Evolutionary conservation across 2,888 invertebrate genomes (phyloP), one percentile per base, ranked within the genome.

Genomic region (Carabus problematicus): DNA sequence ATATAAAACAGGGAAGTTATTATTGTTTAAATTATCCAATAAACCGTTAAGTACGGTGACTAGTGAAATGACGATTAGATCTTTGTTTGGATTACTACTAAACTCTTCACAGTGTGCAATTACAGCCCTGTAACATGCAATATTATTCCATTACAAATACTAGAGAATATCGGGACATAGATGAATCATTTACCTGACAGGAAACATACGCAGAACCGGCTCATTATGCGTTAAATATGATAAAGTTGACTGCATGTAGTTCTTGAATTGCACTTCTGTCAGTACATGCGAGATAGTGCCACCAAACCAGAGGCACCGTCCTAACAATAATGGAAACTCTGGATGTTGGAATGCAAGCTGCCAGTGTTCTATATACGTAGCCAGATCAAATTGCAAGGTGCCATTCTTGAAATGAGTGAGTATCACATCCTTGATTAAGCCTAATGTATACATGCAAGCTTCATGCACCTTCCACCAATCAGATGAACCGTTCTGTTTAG

Each of bases 381-480:
- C 71, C 43, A 82, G 74, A 75, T 82, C 81, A 66, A 82, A 82
- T 68, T 79, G 55, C 11, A 62, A 29, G 12, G 11, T 69, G 18
- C 59, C 62, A 16, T 54, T 7, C 16, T 45, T 47, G 18, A 18
- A 64, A 40, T 40, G 19, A 14, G 39, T 49, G 1, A 70, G 41
- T 7, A 70, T 76, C 12, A 82, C 71, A 60, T 82, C 83, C 43
- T 84, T 84, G 12, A 84, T 84, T 19, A 83, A 80, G 55, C 87
- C 88, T 6, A 91, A 80, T 2, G 89, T 87, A 40, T 88, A 80
- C 83, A 91, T 86, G 64, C 87, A 85, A 0, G 89, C 85, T 78
- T 91, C 91, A 71, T 84, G 84, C 49, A 89, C 82, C 79, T 90
- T 91, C 91, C 90, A 91, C 85, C 88, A 86, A 70, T 83, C 78